Conservation (phyloP, 2,888 invertebrate species). For the Hylaea fasciaria region DNA sequence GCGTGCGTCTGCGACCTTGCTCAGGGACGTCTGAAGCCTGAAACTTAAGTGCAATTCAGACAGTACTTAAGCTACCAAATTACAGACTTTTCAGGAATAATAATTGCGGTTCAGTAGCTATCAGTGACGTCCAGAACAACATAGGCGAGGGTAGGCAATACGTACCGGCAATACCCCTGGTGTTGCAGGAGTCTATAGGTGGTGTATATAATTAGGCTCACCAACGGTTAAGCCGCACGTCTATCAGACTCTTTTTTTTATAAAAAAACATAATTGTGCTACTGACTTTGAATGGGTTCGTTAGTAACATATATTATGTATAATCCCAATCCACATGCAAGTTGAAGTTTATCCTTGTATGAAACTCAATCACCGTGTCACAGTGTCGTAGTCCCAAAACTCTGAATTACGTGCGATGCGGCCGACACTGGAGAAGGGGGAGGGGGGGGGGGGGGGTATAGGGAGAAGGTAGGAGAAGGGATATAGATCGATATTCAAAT, state of each 20-base stretch:
- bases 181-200: too few relatives aligned
- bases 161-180: too few relatives aligned
- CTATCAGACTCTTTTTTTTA: too few relatives aligned
- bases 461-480: constrained; percentile 36
- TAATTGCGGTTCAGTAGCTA: too few relatives aligned
- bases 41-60: constrained; percentile 31
- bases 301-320: too few relatives aligned
- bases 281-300: too few relatives aligned
- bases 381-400: constrained; percentile 35
- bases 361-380: constrained; percentile 35
- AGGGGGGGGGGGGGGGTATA: constrained; percentile 31
- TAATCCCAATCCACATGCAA: too few relatives aligned
- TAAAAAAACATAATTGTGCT: too few relatives aligned
- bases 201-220: too few relatives aligned
- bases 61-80: constrained; percentile 24
- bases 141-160: too few relatives aligned
- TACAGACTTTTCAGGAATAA: background rate
- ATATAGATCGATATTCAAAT: constrained; percentile 68
- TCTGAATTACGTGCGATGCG: constrained; percentile 59
- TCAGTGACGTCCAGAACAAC: too few relatives aligned
- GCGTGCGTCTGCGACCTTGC: constrained; percentile 79
- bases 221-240: too few relatives aligned
- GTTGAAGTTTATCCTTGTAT: background rate
- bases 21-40: constrained; percentile 70
- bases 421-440: constrained; percentile 41